Percentiles rank a stretch among this genome's conserved stretches.
Conservation (phyloP, 2,888 invertebrate species). For the Tricholauxania praeusta region DNA sequence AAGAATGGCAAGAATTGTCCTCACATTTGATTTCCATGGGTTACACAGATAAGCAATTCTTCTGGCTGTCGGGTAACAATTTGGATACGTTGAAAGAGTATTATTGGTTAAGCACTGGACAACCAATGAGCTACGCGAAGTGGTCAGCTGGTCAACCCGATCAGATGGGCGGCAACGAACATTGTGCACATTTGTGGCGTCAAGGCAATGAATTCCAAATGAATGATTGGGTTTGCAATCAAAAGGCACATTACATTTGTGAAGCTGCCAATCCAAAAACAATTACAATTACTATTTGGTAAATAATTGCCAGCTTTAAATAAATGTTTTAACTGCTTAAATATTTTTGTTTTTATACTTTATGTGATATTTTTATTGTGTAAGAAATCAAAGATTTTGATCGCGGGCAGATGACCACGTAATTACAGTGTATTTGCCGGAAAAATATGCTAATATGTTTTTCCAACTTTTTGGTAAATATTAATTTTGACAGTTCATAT, state of each 20-base stretch:
- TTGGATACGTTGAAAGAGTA: slow-evolving; percentile 56
- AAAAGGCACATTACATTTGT: slow-evolving; percentile 21
- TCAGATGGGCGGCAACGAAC: slow-evolving; percentile 11
- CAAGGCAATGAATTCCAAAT: background rate
- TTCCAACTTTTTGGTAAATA: too few species aligned
- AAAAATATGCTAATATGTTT: too few species aligned
- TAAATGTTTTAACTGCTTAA: too few species aligned
- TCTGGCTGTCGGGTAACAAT: slow-evolving; percentile 50
- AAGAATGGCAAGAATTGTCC: slow-evolving; percentile 16
- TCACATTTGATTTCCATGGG: background rate
- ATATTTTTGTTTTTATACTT: too few species aligned
- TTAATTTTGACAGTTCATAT: too few species aligned
- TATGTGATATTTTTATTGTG: too few species aligned
- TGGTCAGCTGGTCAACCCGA: slow-evolving; percentile 57
- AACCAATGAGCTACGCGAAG: slow-evolving; percentile 53
- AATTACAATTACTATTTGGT: slow-evolving; percentile 15
- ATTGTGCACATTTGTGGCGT: slow-evolving; percentile 28
- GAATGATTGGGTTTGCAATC: slow-evolving; percentile 20
- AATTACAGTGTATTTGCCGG: too few species aligned
- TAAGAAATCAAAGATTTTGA: too few species aligned
- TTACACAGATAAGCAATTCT: background rate
- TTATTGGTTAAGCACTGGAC: slow-evolving; percentile 56
- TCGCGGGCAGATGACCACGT: too few species aligned
- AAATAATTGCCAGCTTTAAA: background rate
- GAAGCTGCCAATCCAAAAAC: slow-evolving; percentile 5